phyloP scores from a whole-genome alignment of 2,888 invertebrate species.

The Spodoptera littoralis region DNA sequence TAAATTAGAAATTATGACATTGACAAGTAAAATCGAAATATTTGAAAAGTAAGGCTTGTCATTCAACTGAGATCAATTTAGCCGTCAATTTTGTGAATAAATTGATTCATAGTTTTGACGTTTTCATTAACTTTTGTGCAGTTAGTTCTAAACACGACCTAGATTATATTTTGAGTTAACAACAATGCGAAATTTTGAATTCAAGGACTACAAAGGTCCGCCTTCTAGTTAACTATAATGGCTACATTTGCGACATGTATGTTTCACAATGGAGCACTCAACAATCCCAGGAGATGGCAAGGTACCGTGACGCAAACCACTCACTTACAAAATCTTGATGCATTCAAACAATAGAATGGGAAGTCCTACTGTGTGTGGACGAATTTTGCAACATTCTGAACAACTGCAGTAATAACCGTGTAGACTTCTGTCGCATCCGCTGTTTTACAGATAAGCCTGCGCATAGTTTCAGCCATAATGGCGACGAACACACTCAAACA shows the following conservation, averaged over 20 bases:
- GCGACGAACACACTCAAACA: conserved; percentile 26
- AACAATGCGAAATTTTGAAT: too few species aligned
- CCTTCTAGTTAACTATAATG: conserved; percentile 4
- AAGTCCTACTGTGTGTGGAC: conserved; percentile 69
- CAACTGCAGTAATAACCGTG: conserved; percentile 51
- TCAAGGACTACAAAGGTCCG: background rate
- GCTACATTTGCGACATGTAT: conserved; percentile 42
- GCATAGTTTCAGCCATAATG: conserved; percentile 33
- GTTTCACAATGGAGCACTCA: conserved; percentile 52
- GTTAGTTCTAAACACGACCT: too few species aligned
- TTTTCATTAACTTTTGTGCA: background rate
- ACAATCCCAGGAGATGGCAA: conserved; percentile 69
- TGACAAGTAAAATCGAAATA: background rate
- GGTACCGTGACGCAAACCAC: conserved; percentile 70
- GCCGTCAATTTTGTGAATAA: background rate
- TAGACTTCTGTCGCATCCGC: conserved; percentile 64
- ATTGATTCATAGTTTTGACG: background rate
- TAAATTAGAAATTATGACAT: too few species aligned
- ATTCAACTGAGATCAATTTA: background rate
- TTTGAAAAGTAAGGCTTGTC: background rate
- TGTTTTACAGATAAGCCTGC: conserved; percentile 55
- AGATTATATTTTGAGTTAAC: too few species aligned
- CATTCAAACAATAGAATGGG: conserved; percentile 79
- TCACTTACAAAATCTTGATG: conserved; percentile 74
- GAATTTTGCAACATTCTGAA: conserved; percentile 71